Conservation (phyloP, 2,113 vertebrate genomes). For the Psilopsiagon aymara region DNA sequence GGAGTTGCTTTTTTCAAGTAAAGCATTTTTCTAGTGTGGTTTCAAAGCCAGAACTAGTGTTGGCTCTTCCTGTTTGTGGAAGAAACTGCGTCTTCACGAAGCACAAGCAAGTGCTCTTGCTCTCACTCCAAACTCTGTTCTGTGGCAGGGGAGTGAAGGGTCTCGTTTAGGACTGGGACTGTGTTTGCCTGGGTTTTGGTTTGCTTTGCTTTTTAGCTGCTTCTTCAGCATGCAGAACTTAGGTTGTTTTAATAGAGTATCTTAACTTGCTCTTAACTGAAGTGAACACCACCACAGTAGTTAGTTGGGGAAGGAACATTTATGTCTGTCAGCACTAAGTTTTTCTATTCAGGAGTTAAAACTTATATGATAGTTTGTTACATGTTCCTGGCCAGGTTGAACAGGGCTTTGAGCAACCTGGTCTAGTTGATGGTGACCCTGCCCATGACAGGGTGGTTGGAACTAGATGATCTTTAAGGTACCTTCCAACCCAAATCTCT, state of each 20-base stretch:
- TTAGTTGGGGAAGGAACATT: neutral
- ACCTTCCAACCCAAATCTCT: neutral
- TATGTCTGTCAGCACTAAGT: neutral
- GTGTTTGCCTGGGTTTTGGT: neutral
- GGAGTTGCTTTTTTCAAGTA: neutral
- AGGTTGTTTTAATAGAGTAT: neutral
- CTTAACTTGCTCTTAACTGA: neutral
- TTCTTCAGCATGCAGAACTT: neutral
- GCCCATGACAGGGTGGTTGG: neutral
- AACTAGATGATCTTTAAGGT: neutral
- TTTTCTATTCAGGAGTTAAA: neutral
- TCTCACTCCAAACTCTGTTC: neutral
- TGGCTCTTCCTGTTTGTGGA: slow-evolving; percentile 32
- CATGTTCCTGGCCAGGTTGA: neutral
- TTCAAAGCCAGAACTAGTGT: neutral
- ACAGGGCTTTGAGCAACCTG: neutral
- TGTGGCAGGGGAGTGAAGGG: neutral
- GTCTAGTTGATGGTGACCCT: neutral
- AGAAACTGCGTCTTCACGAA: neutral
- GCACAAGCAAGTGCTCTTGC: neutral
- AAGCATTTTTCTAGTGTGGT: neutral
- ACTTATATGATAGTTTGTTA: neutral
- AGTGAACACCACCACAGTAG: neutral
- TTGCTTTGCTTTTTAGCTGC: neutral
- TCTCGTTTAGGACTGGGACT: neutral